phyloP scores from a whole-genome alignment of 2,113 vertebrate genomes.

The Boulengeromyrus knoepffleri region DNA sequence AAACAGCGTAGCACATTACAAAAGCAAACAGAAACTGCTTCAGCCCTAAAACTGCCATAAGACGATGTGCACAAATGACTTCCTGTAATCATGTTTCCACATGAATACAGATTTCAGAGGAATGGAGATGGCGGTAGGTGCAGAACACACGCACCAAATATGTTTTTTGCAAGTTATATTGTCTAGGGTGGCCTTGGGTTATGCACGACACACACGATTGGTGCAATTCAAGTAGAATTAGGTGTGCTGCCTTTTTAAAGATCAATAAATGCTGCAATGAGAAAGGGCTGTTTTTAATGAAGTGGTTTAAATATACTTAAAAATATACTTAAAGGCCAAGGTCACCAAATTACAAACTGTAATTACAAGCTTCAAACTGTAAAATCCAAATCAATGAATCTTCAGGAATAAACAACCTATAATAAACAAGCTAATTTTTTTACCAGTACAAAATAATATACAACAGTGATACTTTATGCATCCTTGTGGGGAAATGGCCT shows the following conservation, averaged over 20 bases:
- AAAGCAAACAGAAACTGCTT: background rate
- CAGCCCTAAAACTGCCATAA: background rate
- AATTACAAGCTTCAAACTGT: background rate
- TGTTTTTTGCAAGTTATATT: background rate
- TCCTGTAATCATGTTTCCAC: background rate
- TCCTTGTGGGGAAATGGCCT: background rate
- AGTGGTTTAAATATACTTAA: background rate
- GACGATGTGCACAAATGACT: background rate
- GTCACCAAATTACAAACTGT: background rate
- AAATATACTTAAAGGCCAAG: background rate
- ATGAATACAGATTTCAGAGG: background rate
- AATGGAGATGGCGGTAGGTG: background rate
- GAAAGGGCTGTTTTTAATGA: background rate
- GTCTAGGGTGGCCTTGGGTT: background rate
- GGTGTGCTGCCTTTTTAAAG: background rate
- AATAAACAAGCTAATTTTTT: background rate
- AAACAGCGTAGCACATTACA: background rate
- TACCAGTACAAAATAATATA: background rate
- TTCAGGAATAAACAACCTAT: background rate
- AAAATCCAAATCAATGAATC: background rate
- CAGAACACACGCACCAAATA: background rate
- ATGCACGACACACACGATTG: background rate
- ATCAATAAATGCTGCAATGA: background rate
- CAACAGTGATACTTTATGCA: background rate
- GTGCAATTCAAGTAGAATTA: background rate